phyloP scores from a whole-genome alignment of 1,140 invertebrate genomes.

The Monochamus saltuarius region DNA sequence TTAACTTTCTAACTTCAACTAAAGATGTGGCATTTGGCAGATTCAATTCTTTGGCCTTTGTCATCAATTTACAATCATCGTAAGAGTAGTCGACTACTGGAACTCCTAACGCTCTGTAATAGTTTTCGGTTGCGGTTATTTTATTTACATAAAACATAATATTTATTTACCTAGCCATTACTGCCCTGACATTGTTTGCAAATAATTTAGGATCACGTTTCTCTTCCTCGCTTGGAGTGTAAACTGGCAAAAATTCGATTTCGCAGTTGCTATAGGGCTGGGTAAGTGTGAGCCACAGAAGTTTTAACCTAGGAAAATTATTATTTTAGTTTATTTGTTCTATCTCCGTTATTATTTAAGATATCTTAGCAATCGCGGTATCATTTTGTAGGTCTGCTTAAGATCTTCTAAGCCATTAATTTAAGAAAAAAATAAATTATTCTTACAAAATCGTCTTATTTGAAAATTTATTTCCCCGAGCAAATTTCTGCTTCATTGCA shows the following conservation, averaged over 20 bases:
- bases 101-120: constrained; percentile 73
- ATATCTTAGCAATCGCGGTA: too few species aligned
- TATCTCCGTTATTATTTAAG: too few species aligned
- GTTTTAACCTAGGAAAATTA: constrained; percentile 64
- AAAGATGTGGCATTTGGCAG: constrained; percentile 72
- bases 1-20: constrained; percentile 75
- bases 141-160: neutral
- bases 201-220: constrained; percentile 85
- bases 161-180: constrained; percentile 85
- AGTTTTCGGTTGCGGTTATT: constrained; percentile 17
- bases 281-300: constrained; percentile 88
- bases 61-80: constrained; percentile 86
- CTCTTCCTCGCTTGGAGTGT: constrained; percentile 84
- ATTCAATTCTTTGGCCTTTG: constrained; percentile 76
- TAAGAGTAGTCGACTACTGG: constrained; percentile 91
- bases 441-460: too few species aligned
- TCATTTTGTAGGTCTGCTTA: too few species aligned
- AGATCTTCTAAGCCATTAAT: too few species aligned
- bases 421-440: too few species aligned
- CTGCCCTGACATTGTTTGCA: constrained; percentile 84
- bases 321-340: neutral
- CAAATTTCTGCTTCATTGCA: too few species aligned
- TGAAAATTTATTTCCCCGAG: too few species aligned
- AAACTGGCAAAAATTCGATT: constrained; percentile 93
- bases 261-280: constrained; percentile 89